Evolutionary conservation across 1,140 invertebrate genomes (phyloP).

Genomic region (Physella acuta): DNA sequence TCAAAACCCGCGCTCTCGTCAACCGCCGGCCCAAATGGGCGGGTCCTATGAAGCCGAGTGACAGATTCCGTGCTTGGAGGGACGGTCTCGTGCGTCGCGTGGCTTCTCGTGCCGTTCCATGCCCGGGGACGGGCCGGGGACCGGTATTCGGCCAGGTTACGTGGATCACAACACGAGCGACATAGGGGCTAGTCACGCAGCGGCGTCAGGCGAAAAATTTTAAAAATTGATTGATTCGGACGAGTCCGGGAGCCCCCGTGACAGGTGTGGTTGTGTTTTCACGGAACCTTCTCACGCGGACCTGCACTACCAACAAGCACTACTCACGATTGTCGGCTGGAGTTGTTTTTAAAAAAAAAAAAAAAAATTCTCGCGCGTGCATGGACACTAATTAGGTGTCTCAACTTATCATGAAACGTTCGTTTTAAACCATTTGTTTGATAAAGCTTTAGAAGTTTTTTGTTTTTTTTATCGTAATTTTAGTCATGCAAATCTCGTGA

Average conservation of each 20-base stretch:
- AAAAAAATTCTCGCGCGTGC: neutral
- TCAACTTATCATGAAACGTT: neutral
- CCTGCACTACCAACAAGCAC: neutral
- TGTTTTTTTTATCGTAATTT: neutral
- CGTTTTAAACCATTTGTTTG: neutral
- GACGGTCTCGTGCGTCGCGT: conserved; percentile 14
- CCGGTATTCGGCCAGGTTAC: conserved; percentile 11
- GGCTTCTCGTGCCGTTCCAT: conserved; percentile 16
- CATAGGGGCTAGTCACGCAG: conserved; percentile 21
- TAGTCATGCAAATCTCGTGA: neutral
- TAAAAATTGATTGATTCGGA: conserved; percentile 25
- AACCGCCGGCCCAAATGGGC: no score
- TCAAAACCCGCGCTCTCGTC: no score
- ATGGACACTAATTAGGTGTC: conserved; percentile 9
- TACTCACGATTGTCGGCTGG: neutral
- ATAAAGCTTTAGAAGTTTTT: neutral
- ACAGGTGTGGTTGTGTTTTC: conserved; percentile 14
- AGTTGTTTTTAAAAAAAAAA: neutral
- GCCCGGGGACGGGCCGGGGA: neutral
- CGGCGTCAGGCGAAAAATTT: conserved; percentile 10
- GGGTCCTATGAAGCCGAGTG: neutral
- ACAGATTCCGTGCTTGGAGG: neutral
- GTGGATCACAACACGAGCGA: conserved; percentile 17
- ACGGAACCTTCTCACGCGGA: conserved; percentile 19
- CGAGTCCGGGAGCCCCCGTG: conserved; percentile 6